Percentiles rank a stretch among this genome's conserved stretches.
Conservation (phyloP, 2,888 invertebrate species). For the Kuschelorhynchus macadamiae region DNA sequence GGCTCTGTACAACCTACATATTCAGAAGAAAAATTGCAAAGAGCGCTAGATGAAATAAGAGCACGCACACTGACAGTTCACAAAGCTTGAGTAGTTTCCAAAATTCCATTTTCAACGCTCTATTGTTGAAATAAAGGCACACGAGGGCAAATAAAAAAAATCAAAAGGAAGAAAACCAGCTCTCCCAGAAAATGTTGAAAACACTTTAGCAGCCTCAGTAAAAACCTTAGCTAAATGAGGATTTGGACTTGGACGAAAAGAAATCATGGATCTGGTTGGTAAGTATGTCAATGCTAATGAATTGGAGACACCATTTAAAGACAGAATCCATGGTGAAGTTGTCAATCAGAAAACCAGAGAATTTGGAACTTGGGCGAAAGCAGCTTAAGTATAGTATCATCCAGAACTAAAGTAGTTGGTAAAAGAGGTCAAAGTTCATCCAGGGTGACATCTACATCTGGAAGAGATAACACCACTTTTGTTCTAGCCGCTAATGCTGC, state of each 20-base stretch:
- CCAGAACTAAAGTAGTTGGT: conserved; percentile 1
- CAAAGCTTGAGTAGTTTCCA: conserved; percentile 10
- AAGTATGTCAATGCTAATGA: conserved; percentile 9
- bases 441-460: no score
- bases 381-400: background rate
- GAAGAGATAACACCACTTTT: no score
- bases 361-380: conserved; percentile 11
- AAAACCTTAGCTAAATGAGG: conserved; percentile 14
- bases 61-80: conserved; percentile 8
- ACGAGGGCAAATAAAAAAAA: conserved; percentile 12
- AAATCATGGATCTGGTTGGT: conserved; percentile 8
- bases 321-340: conserved; percentile 10
- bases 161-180: conserved; percentile 10
- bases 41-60: conserved; percentile 9
- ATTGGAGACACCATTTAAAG: conserved; percentile 14
- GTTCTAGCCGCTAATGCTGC: no score
- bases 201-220: conserved; percentile 7
- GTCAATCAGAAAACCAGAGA: background rate
- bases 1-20: conserved; percentile 3
- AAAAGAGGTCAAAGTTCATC: conserved; percentile 5
- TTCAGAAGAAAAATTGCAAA: conserved; percentile 12
- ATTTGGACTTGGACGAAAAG: conserved; percentile 8
- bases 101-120: conserved; percentile 10
- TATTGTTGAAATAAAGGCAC: conserved; percentile 6
- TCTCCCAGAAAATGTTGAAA: conserved; percentile 12